phyloP scores from a whole-genome alignment of 2,113 vertebrate genomes.

The Psephotus haematonotus region DNA sequence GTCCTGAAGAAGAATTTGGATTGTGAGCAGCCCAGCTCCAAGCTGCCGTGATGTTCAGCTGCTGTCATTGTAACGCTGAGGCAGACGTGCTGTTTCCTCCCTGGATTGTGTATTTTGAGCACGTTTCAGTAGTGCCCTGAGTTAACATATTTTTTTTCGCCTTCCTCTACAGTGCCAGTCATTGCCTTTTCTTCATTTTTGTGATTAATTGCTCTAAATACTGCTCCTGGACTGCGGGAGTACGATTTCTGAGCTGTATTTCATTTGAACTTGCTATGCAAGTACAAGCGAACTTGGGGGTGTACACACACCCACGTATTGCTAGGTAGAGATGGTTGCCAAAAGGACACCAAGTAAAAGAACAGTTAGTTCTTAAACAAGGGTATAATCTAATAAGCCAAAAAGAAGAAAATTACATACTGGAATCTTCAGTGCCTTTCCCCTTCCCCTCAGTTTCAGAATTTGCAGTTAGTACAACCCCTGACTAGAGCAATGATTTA shows the following conservation, averaged over 20 bases:
- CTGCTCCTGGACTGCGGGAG: constrained; percentile 56
- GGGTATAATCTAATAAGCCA: constrained; percentile 71
- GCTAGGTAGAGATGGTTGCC: constrained; percentile 68
- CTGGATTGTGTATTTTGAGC: constrained; percentile 59
- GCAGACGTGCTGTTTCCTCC: neutral
- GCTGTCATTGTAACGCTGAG: neutral
- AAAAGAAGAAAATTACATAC: constrained; percentile 54
- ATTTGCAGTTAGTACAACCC: constrained; percentile 51
- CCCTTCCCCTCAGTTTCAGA: neutral
- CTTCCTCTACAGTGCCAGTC: constrained; percentile 63
- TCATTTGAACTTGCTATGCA: constrained; percentile 56
- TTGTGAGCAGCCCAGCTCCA: neutral
- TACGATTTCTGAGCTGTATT: constrained; percentile 51
- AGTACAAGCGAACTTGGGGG: constrained; percentile 59
- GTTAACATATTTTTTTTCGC: constrained; percentile 38
- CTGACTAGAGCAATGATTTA: constrained; percentile 49
- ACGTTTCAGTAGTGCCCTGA: constrained; percentile 65
- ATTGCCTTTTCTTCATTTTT: constrained; percentile 71
- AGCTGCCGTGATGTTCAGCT: neutral
- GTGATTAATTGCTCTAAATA: constrained; percentile 79
- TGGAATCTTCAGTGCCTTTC: constrained; percentile 46
- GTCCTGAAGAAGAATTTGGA: constrained; percentile 1
- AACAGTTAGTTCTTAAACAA: constrained; percentile 70
- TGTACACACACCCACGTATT: constrained; percentile 63
- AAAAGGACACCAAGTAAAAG: constrained; percentile 68